A percentile compares a stretch with the other conserved stretches of the same genome.
Conservation (phyloP, 2,797 vertebrate species). For the Etheostoma nigrum region DNA sequence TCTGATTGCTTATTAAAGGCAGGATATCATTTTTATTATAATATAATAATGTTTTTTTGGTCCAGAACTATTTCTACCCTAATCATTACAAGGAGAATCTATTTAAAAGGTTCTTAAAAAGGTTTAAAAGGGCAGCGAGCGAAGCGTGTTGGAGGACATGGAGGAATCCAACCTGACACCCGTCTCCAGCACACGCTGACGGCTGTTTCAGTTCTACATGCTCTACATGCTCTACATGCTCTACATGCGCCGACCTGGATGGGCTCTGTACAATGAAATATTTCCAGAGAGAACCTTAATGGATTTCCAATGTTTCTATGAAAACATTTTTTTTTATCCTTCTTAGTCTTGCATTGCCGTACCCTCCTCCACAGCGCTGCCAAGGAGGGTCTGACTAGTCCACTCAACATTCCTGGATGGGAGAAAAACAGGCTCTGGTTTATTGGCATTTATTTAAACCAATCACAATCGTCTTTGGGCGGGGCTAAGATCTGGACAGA, state of each 20-base stretch:
- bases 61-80: background rate
- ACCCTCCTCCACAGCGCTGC: no score
- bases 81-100: background rate
- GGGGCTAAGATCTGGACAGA: no score
- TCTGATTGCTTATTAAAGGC: constrained; percentile 47
- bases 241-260: constrained; percentile 7
- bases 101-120: background rate
- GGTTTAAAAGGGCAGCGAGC: constrained; percentile 6
- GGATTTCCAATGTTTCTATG: constrained; percentile 28
- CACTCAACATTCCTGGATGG: no score
- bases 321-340: constrained; percentile 11
- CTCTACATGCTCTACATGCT: no score
- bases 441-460: no score
- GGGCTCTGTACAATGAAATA: constrained; percentile 4
- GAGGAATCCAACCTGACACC: constrained; percentile 4
- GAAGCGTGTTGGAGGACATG: constrained; percentile 5
- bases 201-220: background rate
- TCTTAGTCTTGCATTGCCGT: no score
- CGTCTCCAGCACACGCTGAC: background rate
- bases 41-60: background rate
- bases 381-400: no score
- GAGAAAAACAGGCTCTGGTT: no score
- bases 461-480: no score
- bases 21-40: background rate
- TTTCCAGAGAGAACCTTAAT: constrained; percentile 23